Conservation (phyloP, 2,113 vertebrate species). For the Burhinus bistriatus region DNA sequence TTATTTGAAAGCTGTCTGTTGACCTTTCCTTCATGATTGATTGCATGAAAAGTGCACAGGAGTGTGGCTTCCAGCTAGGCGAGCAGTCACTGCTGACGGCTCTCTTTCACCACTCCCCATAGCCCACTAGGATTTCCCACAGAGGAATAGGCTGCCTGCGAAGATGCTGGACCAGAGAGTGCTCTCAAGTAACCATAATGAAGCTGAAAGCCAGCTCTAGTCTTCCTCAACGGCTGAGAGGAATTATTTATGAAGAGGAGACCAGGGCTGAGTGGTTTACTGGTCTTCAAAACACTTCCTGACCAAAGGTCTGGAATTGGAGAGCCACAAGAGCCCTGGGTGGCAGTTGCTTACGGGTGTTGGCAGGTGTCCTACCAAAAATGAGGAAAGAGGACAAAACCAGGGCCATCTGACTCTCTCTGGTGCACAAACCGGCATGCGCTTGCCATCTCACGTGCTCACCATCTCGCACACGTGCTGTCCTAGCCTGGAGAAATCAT, state of each 20-base stretch:
- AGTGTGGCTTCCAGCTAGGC: conserved; percentile 69
- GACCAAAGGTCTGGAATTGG: conserved; percentile 31
- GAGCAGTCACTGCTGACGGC: conserved; percentile 32
- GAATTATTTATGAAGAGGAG: conserved; percentile 75
- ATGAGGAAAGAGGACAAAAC: background rate
- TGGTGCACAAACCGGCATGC: background rate
- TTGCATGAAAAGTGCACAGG: conserved; percentile 52
- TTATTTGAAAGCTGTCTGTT: conserved; percentile 76
- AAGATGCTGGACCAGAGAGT: conserved; percentile 35
- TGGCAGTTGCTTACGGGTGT: background rate
- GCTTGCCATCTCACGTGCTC: background rate
- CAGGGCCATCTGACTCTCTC: background rate
- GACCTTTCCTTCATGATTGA: conserved; percentile 72
- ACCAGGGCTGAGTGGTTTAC: conserved; percentile 44
- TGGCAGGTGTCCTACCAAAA: background rate
- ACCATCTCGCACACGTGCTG: background rate
- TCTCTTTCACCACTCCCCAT: conserved; percentile 48
- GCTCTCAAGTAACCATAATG: conserved; percentile 62
- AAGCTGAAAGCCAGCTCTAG: conserved; percentile 55
- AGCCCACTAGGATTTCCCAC: conserved; percentile 65
- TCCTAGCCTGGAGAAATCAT: background rate
- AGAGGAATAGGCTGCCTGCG: conserved; percentile 46
- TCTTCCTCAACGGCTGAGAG: conserved; percentile 39
- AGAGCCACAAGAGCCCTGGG: conserved; percentile 15
- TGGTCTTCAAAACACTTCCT: conserved; percentile 62